These are phyloP conservation scores for Aporophyla nigra DNA, from an alignment of 2,888 invertebrate genomes.

Conservation along the genomic window DNA sequence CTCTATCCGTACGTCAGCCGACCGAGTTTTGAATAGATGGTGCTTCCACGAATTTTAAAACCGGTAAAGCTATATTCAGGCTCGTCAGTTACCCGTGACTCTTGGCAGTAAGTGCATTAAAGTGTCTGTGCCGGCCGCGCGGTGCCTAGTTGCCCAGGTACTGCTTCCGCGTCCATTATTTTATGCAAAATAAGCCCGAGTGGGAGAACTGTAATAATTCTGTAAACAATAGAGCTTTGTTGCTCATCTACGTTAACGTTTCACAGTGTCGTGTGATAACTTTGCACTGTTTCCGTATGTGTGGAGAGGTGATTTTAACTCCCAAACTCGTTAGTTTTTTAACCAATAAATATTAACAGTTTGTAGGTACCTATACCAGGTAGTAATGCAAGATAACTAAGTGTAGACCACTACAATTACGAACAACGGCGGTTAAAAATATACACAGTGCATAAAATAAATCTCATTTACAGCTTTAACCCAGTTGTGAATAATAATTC, in stretches of 20 bases:
- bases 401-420: background rate
- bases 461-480: slow-evolving; percentile 33
- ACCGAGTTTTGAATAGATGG: slow-evolving; percentile 72
- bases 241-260: slow-evolving; percentile 70
- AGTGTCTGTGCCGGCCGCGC: slow-evolving; percentile 73
- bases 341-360: background rate
- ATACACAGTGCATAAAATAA: slow-evolving; percentile 22
- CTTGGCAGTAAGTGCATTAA: slow-evolving; percentile 82
- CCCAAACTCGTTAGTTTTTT: slow-evolving; percentile 6
- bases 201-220: slow-evolving; percentile 81
- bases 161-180: slow-evolving; percentile 79
- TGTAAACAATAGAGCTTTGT: slow-evolving; percentile 81
- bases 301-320: slow-evolving; percentile 7
- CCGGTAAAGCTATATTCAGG: slow-evolving; percentile 72
- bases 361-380: background rate
- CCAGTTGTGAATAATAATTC: slow-evolving; percentile 43
- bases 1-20: slow-evolving; percentile 67
- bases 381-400: background rate
- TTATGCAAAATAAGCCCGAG: slow-evolving; percentile 84
- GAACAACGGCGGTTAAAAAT: slow-evolving; percentile 12
- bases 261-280: slow-evolving; percentile 61
- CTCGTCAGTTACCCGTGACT: slow-evolving; percentile 76
- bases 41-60: slow-evolving; percentile 75
- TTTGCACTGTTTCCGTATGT: slow-evolving; percentile 52
- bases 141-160: slow-evolving; percentile 72